Evolutionary conservation across 2,113 vertebrate genomes (phyloP).

Genomic region (Terrapene triunguis): DNA sequence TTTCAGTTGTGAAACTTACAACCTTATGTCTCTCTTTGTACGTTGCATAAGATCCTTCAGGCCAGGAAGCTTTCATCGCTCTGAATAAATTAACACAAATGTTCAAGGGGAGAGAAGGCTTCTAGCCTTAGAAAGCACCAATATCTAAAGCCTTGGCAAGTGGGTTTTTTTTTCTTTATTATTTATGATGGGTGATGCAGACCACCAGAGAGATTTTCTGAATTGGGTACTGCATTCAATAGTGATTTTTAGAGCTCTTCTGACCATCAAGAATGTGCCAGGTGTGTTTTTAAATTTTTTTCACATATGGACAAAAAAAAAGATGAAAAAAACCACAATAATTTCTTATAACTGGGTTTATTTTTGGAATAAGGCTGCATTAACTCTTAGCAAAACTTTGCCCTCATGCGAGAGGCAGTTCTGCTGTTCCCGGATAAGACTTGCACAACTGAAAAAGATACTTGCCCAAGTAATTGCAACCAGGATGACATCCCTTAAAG

Average conservation of each 20-base stretch:
- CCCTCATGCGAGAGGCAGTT: conserved; percentile 29
- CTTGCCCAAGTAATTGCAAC: conserved; percentile 52
- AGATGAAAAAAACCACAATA: conserved; percentile 69
- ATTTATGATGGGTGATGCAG: neutral
- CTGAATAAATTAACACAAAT: neutral
- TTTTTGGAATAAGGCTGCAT: conserved; percentile 60
- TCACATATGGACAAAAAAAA: conserved; percentile 62
- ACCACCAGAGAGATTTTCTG: conserved; percentile 7
- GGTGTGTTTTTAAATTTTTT: conserved; percentile 42
- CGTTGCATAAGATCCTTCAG: neutral
- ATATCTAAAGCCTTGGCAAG: neutral
- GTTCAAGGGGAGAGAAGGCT: neutral
- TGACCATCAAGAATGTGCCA: conserved; percentile 65
- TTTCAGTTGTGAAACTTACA: neutral
- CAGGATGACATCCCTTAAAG: conserved; percentile 48
- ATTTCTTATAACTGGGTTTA: conserved; percentile 51
- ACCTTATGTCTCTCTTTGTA: neutral
- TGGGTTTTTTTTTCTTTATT: neutral
- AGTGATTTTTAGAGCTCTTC: conserved; percentile 61
- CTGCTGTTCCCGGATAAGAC: conserved; percentile 50
- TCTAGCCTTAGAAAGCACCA: neutral
- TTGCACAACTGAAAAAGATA: conserved; percentile 53
- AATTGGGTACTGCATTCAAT: conserved; percentile 30
- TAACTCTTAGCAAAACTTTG: conserved; percentile 72
- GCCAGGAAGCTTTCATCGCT: neutral